Evolutionary conservation across 2,113 vertebrate genomes (phyloP).

Genomic region (Mobula hypostoma): DNA sequence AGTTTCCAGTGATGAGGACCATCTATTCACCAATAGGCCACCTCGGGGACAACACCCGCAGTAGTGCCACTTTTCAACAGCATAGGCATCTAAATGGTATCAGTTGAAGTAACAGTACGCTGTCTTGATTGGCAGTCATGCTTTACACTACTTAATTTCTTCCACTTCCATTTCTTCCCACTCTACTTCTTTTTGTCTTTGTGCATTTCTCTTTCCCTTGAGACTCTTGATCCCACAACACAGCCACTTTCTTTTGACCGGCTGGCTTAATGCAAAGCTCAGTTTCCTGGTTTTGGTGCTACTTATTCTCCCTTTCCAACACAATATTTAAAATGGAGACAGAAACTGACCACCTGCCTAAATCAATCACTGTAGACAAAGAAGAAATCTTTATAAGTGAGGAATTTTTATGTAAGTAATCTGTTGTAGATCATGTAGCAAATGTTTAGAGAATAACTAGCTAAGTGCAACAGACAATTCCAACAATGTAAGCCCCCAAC

Average conservation of each 20-base stretch:
- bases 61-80: not conserved
- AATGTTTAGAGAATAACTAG: not conserved
- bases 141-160: not conserved
- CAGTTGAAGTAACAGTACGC: not conserved
- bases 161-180: not conserved
- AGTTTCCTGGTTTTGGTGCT: not conserved
- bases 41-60: not conserved
- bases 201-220: not conserved
- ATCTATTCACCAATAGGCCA: not conserved
- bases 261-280: not conserved
- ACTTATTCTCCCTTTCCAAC: not conserved
- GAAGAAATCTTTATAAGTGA: not conserved
- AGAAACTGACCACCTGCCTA: not conserved
- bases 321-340: not conserved
- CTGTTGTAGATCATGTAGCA: not conserved
- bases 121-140: too few relatives aligned
- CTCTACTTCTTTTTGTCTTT: not conserved
- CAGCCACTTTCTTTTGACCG: not conserved
- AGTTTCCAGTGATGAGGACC: not conserved
- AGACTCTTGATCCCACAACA: not conserved
- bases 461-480: not conserved
- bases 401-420: not conserved
- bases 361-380: not conserved
- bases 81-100: not conserved
- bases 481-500: not conserved